Evolutionary conservation across 2,888 invertebrate species (phyloP).

Genomic region (Ligdia adustata): DNA sequence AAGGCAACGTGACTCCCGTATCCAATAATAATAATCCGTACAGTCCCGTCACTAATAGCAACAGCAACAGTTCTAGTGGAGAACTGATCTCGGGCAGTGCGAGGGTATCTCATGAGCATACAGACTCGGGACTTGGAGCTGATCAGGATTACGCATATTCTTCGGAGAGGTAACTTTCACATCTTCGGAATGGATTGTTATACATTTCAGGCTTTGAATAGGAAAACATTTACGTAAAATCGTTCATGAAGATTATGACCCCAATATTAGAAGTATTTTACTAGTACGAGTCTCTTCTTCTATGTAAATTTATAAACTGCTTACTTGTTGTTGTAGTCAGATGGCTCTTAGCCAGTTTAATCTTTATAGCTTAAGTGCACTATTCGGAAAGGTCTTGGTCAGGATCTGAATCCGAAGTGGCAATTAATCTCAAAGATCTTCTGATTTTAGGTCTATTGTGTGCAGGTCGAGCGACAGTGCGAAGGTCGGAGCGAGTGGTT

Average conservation of each 20-base stretch:
- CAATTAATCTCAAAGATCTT: constrained; percentile 6
- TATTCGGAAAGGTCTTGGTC: no score
- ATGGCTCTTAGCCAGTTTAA: no score
- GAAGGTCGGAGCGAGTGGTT: constrained; percentile 83
- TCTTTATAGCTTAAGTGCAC: no score
- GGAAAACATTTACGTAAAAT: no score
- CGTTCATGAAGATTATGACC: no score
- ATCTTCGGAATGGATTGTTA: neutral
- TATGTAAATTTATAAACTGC: no score
- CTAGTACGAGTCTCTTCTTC: no score
- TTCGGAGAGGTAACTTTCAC: constrained; percentile 84
- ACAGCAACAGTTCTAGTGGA: constrained; percentile 81
- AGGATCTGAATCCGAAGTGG: no score
- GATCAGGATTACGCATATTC: constrained; percentile 90
- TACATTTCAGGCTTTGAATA: no score
- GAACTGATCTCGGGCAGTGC: constrained; percentile 79
- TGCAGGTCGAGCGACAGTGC: constrained; percentile 87
- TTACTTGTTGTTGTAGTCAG: no score
- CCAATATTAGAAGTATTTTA: no score
- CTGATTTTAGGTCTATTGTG: constrained; percentile 25
- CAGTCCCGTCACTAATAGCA: constrained; percentile 78
- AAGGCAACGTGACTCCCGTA: constrained; percentile 64
- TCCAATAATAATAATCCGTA: constrained; percentile 77
- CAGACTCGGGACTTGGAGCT: constrained; percentile 90
- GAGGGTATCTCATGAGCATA: constrained; percentile 89